Percentiles rank a stretch among this genome's conserved stretches.
Evolutionary conservation across 2,797 vertebrate genomes (phyloP).

Genomic region (Acipenser transmontanus): DNA sequence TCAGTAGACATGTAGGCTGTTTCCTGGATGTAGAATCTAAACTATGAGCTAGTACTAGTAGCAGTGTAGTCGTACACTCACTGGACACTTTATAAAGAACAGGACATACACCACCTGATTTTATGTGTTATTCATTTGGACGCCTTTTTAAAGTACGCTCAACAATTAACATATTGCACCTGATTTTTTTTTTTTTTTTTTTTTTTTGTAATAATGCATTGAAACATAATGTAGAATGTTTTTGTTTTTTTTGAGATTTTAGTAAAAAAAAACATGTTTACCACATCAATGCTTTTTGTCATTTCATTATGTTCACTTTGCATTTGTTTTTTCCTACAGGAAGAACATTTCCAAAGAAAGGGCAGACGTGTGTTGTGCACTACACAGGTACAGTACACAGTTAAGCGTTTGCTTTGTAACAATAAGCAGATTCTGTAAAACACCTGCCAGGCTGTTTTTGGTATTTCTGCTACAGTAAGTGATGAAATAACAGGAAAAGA

Average conservation of each 20-base stretch:
- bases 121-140: no score
- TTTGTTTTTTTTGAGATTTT: conserved; percentile 13
- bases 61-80: no score
- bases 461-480: no score
- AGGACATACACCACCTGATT: no score
- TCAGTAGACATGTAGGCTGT: not conserved
- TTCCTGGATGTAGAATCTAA: not conserved
- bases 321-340: conserved; percentile 54
- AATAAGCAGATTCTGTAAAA: not conserved
- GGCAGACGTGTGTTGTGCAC: conserved; percentile 94
- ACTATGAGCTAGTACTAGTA: not conserved
- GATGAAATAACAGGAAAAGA: no score
- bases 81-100: no score
- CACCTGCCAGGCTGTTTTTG: no score
- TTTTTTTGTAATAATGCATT: not conserved
- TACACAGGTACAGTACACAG: conserved; percentile 83
- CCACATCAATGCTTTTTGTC: no score
- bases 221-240: conserved; percentile 13
- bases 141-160: no score
- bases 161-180: no score
- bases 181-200: no score
- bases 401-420: not conserved
- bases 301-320: not conserved
- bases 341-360: conserved; percentile 98
- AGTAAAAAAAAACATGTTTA: no score